Evolutionary conservation across 2,888 invertebrate genomes (phyloP).

Genomic region (Ichneumoninae sp.): DNA sequence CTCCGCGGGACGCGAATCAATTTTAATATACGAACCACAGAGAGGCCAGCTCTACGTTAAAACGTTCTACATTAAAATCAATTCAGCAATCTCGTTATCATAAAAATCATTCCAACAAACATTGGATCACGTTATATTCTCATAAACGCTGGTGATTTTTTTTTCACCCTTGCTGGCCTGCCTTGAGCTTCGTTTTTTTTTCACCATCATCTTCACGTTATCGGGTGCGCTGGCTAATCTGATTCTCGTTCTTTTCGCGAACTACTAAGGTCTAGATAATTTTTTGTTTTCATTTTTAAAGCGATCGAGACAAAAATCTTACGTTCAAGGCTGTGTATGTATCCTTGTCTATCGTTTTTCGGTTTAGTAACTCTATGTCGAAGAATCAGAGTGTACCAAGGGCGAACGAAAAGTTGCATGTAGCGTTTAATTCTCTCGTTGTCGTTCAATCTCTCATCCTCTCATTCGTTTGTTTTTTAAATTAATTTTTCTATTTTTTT

Average conservation of each 20-base stretch:
- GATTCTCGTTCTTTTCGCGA: constrained; percentile 48
- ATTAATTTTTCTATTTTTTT: constrained; percentile 26
- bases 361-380: constrained; percentile 53
- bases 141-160: constrained; percentile 17
- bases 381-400: constrained; percentile 61
- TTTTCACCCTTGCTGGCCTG: constrained; percentile 8
- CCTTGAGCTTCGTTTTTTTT: constrained; percentile 26
- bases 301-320: constrained; percentile 58
- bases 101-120: constrained; percentile 54
- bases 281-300: constrained; percentile 23
- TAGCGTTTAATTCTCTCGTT: constrained; percentile 42
- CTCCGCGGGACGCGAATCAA: constrained; percentile 32
- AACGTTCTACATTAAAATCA: constrained; percentile 54
- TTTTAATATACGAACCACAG: constrained; percentile 55
- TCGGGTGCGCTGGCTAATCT: constrained; percentile 51
- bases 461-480: constrained; percentile 11
- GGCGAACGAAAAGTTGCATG: constrained; percentile 41
- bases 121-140: constrained; percentile 26
- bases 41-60: constrained; percentile 66
- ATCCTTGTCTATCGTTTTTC: constrained; percentile 41
- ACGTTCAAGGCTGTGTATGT: constrained; percentile 36
- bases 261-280: constrained; percentile 53
- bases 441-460: constrained; percentile 40
- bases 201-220: constrained; percentile 31
- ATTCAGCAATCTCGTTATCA: constrained; percentile 37